Evolutionary conservation across 2,113 vertebrate genomes (phyloP), one percentile per base, ranked within the genome.

Genomic region (Noturus placidus): DNA sequence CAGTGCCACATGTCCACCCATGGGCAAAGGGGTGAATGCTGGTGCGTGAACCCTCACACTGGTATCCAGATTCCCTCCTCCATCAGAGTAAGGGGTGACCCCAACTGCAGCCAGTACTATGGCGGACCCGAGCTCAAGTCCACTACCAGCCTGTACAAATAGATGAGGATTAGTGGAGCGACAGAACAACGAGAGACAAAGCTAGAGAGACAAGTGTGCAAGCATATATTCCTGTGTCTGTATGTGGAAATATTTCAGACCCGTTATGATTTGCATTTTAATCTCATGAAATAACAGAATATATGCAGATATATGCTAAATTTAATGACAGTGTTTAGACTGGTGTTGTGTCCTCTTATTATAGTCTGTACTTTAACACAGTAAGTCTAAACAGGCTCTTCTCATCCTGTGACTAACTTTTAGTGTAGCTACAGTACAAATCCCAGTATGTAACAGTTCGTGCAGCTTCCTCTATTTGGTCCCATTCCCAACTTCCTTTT

Each of bases 1-100:
- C 94, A 99, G 98, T 99, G 98, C 93, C 97, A 99, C 96, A 99
- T 99, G 95, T 98, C 97, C 6, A 95, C 97, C 93, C 97, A 98
- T 0, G 98, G 98, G 90, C 97, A 98, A 93, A 96, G 98, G 33
- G 98, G 98, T 0, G 98, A 99, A 93, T 99, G 98, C 92, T 99
- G 98, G 97, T 99, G 98, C 0, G 98, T 99, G 88, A 95, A 99
- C 93, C 97, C 97, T 61, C 93, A 96, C 89, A 98, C 97, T 0
- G 98, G 98, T 84, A 93, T 96, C 90, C 94, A 95, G 93, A 97
- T 98, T 91, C 94, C 96, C 69, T 95, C 94, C 0, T 96, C 97
- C 0, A 96, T 97, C 67, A 97, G 92, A 90, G 94, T 99, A 89
- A 94, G 98, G 0, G 98, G 98, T 78, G 98, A 99, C 91, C 98